Evolutionary conservation across 2,888 invertebrate genomes (phyloP), one percentile per base, ranked within the genome.

Genomic region (Ecliptopera silaceata): DNA sequence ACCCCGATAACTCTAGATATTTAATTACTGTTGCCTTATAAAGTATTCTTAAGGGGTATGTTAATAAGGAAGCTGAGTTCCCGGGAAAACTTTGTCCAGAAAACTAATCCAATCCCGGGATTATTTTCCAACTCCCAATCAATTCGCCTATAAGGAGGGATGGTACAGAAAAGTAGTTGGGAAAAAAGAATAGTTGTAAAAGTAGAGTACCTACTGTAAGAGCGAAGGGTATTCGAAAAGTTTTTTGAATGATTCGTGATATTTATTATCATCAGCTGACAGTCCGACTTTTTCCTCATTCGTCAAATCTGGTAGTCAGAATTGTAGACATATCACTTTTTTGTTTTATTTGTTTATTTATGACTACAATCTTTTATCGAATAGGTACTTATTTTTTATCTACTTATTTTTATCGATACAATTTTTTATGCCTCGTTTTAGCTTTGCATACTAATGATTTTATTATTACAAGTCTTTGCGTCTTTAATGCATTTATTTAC

Each of bases 51-150:
- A 57, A 69, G 71, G 72, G 72, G 72, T 79, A 80, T 81, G 81
- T 80, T 84, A 80, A 82, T 84, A 82, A 77, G 75, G 71, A 79
- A 78, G 68, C 61, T 65, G 61, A 71, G 68, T 76, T 75, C 66
- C 50, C 64, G 66, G 65, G 68, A 71, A 78, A 81, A 80, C 66
- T 80, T 82, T 70, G 71, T 72, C 77, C 77, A 78, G 80, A 80
- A 82, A 88, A 84, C 80, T 83, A 86, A 86, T 86, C 80, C 82
- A 75, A 77, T 79, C 74, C 74, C 71, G 74, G 79, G 82, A 86
- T 86, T 83, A 86, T 85, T 84, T 26, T 80, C 78, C 80, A 77
- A 79, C 80, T 80, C 72, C 80, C 84, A 86, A 88, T 88, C 87
- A 86, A 86, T 86, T 83, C 82, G 77, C 79, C 81, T 82, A 84